Evolutionary conservation across 1,140 invertebrate species (phyloP), one percentile per base, ranked within the genome.

Genomic region (Drosophila carrolli): DNA sequence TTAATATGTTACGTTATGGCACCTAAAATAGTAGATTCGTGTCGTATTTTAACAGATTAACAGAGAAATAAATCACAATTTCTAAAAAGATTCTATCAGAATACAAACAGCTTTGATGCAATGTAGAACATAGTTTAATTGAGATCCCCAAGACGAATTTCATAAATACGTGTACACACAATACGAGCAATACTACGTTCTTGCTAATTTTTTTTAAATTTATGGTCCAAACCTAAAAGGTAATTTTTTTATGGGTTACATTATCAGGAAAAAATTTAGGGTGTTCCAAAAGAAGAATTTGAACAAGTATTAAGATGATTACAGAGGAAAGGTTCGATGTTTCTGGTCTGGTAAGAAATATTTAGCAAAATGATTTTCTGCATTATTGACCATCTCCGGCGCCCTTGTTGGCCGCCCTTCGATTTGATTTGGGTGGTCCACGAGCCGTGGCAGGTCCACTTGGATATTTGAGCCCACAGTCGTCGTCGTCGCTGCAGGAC

Each of bases 331-430:
- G 9, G 6, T 9, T 54, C 2, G 6, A 10, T 10, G 10, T 51
- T 27, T 29, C 47, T 29, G 11, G 27, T 38, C 11, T 38, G n/a
- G 0, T 32, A 6, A 14, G n/a, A 13, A 54, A 10, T 27, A 6
- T 50, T 8, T 29, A 5, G 29, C 11, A 23, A 6, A 27, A 43
- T 14, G 29, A 5, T 8, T 5, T 5, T 6, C 35, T 14, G 7
- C 43, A 27, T 27, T 56, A 88, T n/a, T 88, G 63, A 13, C 75
- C 79, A 67, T 90, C 90, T 6, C 90, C 90, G 10, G 82, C 90
- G 0, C 90, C 90, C n/a, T 77, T 62, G 50, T 86, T 76, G 19
- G 57, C 23, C 14, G 51, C 14, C 11, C 19, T 14, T 8, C 82
- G 27, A 9, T 51, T 32, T 1, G 60, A n/a, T 13, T 59, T 54